These are phyloP conservation scores for Leucoptera coffeella DNA, from an alignment of 2,888 invertebrate genomes.

Conservation along the genomic window DNA sequence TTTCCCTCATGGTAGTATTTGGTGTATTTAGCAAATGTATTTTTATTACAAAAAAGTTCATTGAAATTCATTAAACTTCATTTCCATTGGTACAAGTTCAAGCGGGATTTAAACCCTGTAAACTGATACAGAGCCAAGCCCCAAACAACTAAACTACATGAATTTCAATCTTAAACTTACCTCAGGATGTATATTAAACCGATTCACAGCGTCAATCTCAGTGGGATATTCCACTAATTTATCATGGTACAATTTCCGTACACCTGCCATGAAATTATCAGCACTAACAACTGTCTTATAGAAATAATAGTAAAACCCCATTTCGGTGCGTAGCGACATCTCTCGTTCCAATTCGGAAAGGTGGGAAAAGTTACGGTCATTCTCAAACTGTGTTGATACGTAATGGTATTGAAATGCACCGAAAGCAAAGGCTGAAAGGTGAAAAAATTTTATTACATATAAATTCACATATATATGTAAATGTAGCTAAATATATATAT, in stretches of 20 bases:
- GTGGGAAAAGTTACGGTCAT: conserved; percentile 76
- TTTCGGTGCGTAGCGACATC: conserved; percentile 79
- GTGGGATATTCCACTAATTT: conserved; percentile 76
- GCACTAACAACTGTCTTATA: conserved; percentile 76
- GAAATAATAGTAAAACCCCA: conserved; percentile 86
- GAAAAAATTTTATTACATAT: too few species aligned
- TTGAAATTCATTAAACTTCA: too few species aligned
- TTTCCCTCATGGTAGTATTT: too few species aligned
- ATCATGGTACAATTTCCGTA: conserved; percentile 61
- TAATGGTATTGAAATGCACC: conserved; percentile 61
- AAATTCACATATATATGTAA: too few species aligned
- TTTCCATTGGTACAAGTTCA: too few species aligned
- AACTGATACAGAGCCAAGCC: too few species aligned
- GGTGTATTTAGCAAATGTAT: too few species aligned
- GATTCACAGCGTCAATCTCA: conserved; percentile 71
- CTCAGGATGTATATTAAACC: conserved; percentile 84
- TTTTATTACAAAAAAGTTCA: too few species aligned
- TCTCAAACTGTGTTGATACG: conserved; percentile 71
- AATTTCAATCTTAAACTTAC: too few species aligned
- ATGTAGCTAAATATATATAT: conserved; percentile 1
- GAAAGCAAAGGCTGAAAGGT: conserved; percentile 49
- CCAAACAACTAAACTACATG: too few species aligned
- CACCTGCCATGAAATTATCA: conserved; percentile 53
- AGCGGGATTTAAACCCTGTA: too few species aligned
- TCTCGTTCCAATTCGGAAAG: conserved; percentile 79